These are phyloP conservation scores for Acanthurus leucopareius DNA, from an alignment of 2,797 vertebrate genomes.

Conservation along the genomic window DNA sequence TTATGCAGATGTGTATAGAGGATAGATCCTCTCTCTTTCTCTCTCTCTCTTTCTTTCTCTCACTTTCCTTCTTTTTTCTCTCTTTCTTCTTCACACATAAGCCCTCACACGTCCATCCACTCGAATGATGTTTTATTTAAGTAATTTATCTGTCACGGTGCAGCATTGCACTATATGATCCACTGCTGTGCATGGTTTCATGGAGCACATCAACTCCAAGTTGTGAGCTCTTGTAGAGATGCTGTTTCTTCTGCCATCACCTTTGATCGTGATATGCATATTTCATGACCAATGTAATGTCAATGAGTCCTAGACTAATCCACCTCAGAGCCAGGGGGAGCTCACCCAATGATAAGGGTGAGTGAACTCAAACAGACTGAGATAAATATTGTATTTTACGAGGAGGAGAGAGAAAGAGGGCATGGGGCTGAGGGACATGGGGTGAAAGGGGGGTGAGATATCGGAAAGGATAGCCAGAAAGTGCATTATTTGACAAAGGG, in stretches of 20 bases:
- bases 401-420: conserved; percentile 66
- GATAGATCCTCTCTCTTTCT: conserved; percentile 13
- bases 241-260: conserved; percentile 70
- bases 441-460: conserved; percentile 58
- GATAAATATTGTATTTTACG: conserved; percentile 84
- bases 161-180: conserved; percentile 22
- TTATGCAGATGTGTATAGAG: conserved; percentile 11
- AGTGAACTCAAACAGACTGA: conserved; percentile 81
- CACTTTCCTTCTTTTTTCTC: no score
- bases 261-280: conserved; percentile 86
- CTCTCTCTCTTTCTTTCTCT: not conserved
- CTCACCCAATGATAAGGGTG: conserved; percentile 80
- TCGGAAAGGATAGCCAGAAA: no score
- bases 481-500: conserved; percentile 59
- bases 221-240: conserved; percentile 71
- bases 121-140: conserved; percentile 26
- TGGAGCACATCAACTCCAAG: conserved; percentile 66
- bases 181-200: conserved; percentile 48
- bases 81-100: not conserved
- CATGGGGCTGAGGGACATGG: conserved; percentile 49
- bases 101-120: conserved; percentile 7
- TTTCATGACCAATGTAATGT: conserved; percentile 86
- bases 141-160: conserved; percentile 40
- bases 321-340: conserved; percentile 75
- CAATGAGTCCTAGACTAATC: conserved; percentile 84